Evolutionary conservation across 2,888 invertebrate genomes (phyloP), one percentile per base, ranked within the genome.

Genomic region (Sphaerophoria taeniata): DNA sequence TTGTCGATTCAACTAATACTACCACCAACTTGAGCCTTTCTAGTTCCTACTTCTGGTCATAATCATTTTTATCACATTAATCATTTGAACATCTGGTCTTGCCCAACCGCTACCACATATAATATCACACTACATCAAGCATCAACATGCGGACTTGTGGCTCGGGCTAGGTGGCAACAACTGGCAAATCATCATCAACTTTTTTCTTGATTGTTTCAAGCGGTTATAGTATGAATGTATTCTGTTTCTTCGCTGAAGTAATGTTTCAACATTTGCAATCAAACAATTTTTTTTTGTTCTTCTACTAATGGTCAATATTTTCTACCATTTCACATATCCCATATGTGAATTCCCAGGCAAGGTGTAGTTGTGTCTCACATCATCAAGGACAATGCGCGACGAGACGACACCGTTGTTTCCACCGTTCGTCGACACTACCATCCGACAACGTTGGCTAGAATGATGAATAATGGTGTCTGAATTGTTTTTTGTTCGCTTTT

Each of bases 131-230:
- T 67, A 53, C 53, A 67, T 53, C 63, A 63, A 63, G 31, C 39
- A 39, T 39, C 51, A 36, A 67, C 39, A 39, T 34, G 36, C 39
- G 61, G 61, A 6, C 9, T n/a, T n/a, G n/a, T n/a, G n/a, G 6
- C 49, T 65, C 7, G 39, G n/a, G n/a, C n/a, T n/a, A 34, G 53
- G 39, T 67, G 67, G 67, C 11, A 67, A 39, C 67, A 67, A 67
- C 67, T 67, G 67, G 67, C 67, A 67, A 67, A 67, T 67, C 75
- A 69, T 75, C 58, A 69, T 75, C 74, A 43, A 58, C 53, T 67
- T 60, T 49, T 60, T 49, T 67, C 43, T 39, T 49, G 49, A 49
- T 67, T 56, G 36, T 49, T 67, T 43, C 16, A 6, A 53, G 53
- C 39, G 53, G n/a, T 53, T 24, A 67, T 51, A 53, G 39, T 53